phyloP scores from a whole-genome alignment of 2,113 vertebrate species.

The Gopherus flavomarginatus region DNA sequence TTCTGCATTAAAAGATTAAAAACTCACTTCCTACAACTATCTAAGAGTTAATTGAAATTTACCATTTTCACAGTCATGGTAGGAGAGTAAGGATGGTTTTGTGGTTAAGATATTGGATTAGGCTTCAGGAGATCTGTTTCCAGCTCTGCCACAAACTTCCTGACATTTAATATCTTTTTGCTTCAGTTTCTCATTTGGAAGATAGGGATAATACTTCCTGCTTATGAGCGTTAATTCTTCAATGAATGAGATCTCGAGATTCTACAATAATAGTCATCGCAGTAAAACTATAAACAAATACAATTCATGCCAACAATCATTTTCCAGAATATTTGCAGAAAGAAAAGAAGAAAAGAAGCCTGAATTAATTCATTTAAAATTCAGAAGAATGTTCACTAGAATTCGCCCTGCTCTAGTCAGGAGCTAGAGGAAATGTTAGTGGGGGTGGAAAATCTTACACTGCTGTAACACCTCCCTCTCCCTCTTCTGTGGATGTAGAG shows the following conservation, averaged over 20 bases:
- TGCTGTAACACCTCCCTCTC: neutral
- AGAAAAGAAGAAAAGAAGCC: neutral
- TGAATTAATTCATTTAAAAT: neutral
- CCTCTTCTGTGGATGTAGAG: neutral
- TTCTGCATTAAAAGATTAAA: neutral
- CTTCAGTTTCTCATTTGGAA: neutral
- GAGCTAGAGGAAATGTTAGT: neutral
- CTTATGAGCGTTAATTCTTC: neutral
- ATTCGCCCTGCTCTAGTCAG: neutral
- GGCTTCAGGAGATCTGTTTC: neutral
- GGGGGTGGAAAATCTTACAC: neutral
- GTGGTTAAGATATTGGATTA: neutral
- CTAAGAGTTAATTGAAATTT: neutral
- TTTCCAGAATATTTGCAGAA: neutral
- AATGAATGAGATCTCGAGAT: neutral
- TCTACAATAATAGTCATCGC: fast-evolving
- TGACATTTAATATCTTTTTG: neutral
- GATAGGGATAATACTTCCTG: neutral
- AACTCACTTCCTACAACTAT: neutral
- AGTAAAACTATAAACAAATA: neutral
- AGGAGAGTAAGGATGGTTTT: neutral
- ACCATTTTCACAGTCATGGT: neutral
- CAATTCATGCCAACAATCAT: neutral
- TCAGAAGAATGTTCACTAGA: neutral
- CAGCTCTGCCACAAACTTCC: neutral